These are phyloP conservation scores for Tinamus major DNA, from an alignment of 2,797 vertebrate genomes.

Conservation along the genomic window DNA sequence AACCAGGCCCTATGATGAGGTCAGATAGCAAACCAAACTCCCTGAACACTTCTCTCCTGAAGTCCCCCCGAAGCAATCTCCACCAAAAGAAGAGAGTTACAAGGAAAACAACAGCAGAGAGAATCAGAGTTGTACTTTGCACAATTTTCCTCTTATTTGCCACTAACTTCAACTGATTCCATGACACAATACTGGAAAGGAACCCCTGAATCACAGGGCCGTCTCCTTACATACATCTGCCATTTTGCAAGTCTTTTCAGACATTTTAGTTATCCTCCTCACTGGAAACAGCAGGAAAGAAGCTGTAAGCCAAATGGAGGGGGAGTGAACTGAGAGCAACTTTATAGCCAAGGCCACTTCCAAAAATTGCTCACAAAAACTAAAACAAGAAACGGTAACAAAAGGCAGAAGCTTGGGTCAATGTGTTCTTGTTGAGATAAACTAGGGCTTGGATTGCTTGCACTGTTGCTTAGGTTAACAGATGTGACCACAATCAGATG, in stretches of 20 bases:
- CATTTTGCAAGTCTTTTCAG: background rate
- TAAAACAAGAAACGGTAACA: background rate
- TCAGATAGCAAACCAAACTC: background rate
- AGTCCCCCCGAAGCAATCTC: background rate
- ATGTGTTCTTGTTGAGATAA: background rate
- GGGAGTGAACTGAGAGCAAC: background rate
- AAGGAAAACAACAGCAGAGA: background rate
- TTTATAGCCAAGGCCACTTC: background rate
- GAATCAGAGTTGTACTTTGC: background rate
- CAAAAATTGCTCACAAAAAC: background rate
- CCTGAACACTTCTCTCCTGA: background rate
- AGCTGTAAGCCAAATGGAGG: background rate
- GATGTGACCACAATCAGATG: background rate
- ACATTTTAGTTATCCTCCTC: background rate
- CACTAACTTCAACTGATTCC: background rate
- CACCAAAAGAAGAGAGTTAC: fast-evolving
- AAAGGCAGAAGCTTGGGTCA: background rate
- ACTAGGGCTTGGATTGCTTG: background rate
- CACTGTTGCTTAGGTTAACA: background rate
- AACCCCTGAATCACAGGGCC: background rate
- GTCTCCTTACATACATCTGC: background rate
- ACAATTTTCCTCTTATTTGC: background rate
- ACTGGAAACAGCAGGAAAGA: background rate
- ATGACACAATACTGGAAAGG: background rate
- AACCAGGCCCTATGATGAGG: background rate